These are phyloP conservation scores for Carollia perspicillata DNA, from an alignment of 2,113 vertebrate species.

Conservation along the genomic window DNA sequence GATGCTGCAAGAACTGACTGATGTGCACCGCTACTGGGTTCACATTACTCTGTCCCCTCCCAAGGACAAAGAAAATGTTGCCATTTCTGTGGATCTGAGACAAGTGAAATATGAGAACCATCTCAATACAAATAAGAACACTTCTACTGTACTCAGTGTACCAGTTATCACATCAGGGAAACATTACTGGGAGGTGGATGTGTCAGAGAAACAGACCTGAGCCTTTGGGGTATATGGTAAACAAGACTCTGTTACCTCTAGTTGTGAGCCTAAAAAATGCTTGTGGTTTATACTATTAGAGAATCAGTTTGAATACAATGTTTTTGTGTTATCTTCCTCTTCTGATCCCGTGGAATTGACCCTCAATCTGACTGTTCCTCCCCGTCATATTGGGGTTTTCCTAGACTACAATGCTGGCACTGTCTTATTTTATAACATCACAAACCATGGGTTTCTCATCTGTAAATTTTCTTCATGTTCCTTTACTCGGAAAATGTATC, in stretches of 20 bases:
- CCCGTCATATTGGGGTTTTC: neutral
- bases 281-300: too few relatives aligned
- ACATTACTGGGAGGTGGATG: constrained; percentile 34
- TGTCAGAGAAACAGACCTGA: neutral
- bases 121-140: too few relatives aligned
- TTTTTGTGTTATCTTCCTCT: neutral
- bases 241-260: too few relatives aligned
- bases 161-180: neutral
- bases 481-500: neutral
- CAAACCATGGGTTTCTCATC: neutral
- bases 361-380: neutral
- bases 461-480: neutral
- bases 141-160: neutral
- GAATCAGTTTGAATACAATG: too few relatives aligned
- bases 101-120: neutral
- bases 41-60: fast-evolving
- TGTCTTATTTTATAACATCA: constrained; percentile 26
- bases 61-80: neutral
- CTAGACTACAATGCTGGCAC: neutral
- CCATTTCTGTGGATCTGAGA: neutral
- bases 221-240: neutral
- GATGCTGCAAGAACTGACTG: neutral
- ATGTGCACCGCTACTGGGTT: neutral
- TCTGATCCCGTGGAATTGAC: fast-evolving
- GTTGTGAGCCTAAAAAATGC: too few relatives aligned